Evolutionary conservation across 2,797 vertebrate species (phyloP), one percentile per base, ranked within the genome.

Genomic region (Pangasius djambal): DNA sequence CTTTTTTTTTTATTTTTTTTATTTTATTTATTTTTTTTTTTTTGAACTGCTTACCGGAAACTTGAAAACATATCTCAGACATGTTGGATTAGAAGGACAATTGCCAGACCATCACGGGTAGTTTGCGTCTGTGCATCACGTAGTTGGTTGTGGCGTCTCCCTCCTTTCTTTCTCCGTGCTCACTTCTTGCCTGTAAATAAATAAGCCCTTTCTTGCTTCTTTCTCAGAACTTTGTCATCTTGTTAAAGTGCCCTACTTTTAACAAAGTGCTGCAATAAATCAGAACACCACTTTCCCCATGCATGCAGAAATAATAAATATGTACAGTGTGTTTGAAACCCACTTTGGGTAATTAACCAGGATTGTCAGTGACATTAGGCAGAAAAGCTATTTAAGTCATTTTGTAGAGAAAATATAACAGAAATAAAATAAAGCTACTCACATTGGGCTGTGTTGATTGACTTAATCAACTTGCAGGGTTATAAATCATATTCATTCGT

Each of bases 241-340:
- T 93, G 89, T 92, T 90, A 94, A 95, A 92, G 93, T 94, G 93
- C 91, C 92, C 91, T 95, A 93, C 91, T 90, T 93, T 91, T 88
- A 91, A 87, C 88, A 91, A 92, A 92, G 92, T 90, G 88, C 92
- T 93, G 92, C 90, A 89, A 90, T 93, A 92, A 92, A 92, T 92
- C 92, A 91, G 92, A 84, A 88, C 89, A 88, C 92, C 84, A 89
- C 85, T 86, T 82, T 89, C 75, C 86, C 89, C 57, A 70, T 83
- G 87, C 90, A 88, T 86, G 59, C 75, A 87, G 91, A 87, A 91
- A 90, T 91, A 89, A 89, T 88, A 92, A 91, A 90, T 91, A 92
- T 88, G 78, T 89, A 87, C 88, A 87, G 72, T 89, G 74, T 88
- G 82, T 85, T 88, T 86, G 82, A 89, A 89, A 89, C 84, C 75